Evolutionary conservation across 2,113 vertebrate species (phyloP).

Genomic region (Limnothrissa miodon): DNA sequence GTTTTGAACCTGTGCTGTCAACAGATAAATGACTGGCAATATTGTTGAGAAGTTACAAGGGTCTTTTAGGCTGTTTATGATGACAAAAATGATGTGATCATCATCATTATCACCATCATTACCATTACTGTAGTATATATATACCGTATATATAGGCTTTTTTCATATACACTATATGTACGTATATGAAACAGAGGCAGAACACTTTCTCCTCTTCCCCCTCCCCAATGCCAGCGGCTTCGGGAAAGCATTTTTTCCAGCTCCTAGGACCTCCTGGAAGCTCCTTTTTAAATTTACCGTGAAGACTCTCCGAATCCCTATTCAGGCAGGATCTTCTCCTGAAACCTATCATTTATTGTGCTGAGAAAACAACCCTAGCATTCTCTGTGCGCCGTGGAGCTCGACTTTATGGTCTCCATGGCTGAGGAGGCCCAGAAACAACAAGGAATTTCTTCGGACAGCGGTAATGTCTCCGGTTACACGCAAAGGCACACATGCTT

Average conservation of each 20-base stretch:
- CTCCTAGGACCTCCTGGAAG: conserved; percentile 87
- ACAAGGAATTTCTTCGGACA: neutral
- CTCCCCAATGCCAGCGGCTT: conserved; percentile 84
- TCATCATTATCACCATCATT: conserved; percentile 71
- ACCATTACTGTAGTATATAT: conserved; percentile 66
- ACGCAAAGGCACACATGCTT: neutral
- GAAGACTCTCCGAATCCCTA: conserved; percentile 86
- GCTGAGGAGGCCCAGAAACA: neutral
- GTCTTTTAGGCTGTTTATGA: conserved; percentile 75
- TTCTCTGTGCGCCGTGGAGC: conserved; percentile 19
- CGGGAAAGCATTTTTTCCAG: conserved; percentile 90
- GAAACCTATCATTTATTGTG: conserved; percentile 75
- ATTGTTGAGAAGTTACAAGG: conserved; percentile 84
- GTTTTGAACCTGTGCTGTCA: conserved; percentile 96
- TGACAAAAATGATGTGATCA: conserved; percentile 69
- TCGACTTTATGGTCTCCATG: neutral
- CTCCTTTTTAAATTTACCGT: conserved; percentile 75
- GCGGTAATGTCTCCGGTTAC: neutral
- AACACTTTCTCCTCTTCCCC: conserved; percentile 75
- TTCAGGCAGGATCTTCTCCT: conserved; percentile 88
- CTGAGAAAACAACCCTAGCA: conserved; percentile 67
- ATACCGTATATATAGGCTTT: conserved; percentile 15
- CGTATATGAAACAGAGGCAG: conserved; percentile 54
- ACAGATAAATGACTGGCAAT: conserved; percentile 91
- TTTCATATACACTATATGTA: conserved; percentile 34